phyloP scores from a whole-genome alignment of 2,797 vertebrate genomes.

The Gallirallus australis region DNA sequence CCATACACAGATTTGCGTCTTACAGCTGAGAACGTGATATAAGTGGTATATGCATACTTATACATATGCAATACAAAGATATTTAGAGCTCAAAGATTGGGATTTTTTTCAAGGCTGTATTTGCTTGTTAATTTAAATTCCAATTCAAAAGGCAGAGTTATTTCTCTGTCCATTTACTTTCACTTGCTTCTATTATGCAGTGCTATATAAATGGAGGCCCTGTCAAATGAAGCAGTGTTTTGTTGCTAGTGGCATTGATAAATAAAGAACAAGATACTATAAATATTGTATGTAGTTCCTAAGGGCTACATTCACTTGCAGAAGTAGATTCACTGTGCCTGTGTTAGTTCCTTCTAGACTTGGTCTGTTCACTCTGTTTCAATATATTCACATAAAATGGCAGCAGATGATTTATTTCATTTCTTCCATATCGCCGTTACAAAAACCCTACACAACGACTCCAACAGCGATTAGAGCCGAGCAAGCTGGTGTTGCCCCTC shows the following conservation, averaged over 20 bases:
- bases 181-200: neutral
- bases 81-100: neutral
- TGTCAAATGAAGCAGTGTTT: conserved; percentile 38
- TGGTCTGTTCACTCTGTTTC: neutral
- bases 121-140: neutral
- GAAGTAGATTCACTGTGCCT: neutral
- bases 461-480: neutral
- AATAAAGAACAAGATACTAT: conserved; percentile 67
- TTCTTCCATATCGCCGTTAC: neutral
- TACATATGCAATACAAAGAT: neutral
- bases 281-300: conserved; percentile 67
- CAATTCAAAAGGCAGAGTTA: neutral
- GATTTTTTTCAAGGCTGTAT: neutral
- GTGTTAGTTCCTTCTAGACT: neutral
- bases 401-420: neutral
- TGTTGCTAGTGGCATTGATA: conserved; percentile 60
- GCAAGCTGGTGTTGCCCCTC: neutral
- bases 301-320: conserved; percentile 60
- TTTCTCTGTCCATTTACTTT: neutral
- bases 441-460: neutral
- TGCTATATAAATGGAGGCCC: neutral
- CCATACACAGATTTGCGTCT: neutral
- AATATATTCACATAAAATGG: neutral
- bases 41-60: neutral
- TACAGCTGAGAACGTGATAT: neutral